phyloP scores from a whole-genome alignment of 2,888 invertebrate genomes.

The Acleris holmiana region DNA sequence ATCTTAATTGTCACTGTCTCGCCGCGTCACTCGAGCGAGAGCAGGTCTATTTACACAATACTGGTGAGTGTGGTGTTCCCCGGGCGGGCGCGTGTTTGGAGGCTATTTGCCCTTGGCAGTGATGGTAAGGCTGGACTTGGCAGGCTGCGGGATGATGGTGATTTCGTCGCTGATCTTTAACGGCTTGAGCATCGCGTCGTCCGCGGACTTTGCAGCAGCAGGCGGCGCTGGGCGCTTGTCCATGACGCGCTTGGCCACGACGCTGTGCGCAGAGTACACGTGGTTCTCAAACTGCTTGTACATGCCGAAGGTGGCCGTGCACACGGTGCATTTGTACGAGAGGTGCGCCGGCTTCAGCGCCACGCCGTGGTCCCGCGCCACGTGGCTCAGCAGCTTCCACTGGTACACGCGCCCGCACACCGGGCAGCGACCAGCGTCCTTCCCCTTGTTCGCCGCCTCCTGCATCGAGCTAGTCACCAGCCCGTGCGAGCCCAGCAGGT shows the following conservation, averaged over 20 bases:
- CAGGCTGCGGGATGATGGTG: slow-evolving; percentile 95
- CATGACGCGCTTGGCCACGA: slow-evolving; percentile 94
- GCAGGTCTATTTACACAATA: slow-evolving; percentile 72
- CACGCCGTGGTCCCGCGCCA: slow-evolving; percentile 96
- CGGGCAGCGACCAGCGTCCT: slow-evolving; percentile 97
- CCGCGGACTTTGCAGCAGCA: slow-evolving; percentile 53
- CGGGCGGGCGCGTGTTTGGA: slow-evolving; percentile 55
- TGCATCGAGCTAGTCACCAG: slow-evolving; percentile 98
- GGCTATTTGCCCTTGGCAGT: slow-evolving; percentile 80
- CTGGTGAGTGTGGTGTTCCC: slow-evolving; percentile 57
- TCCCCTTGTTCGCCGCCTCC: slow-evolving; percentile 97
- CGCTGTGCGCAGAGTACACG: slow-evolving; percentile 97
- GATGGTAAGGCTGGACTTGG: slow-evolving; percentile 79
- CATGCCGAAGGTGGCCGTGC: slow-evolving; percentile 97
- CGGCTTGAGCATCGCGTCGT: slow-evolving; percentile 90
- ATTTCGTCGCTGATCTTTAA: slow-evolving; percentile 96
- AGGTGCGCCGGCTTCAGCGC: slow-evolving; percentile 96
- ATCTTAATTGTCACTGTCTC: slow-evolving; percentile 66
- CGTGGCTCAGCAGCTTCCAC: slow-evolving; percentile 95
- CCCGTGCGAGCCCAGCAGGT: slow-evolving; percentile 96
- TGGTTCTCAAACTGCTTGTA: slow-evolving; percentile 98
- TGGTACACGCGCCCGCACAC: slow-evolving; percentile 94
- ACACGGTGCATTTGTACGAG: slow-evolving; percentile 97
- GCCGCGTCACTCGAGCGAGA: slow-evolving; percentile 33
- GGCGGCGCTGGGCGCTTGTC: slow-evolving; percentile 87